Percentiles rank a stretch among this genome's conserved stretches.
Conservation (phyloP, 2,113 vertebrate species). For the Trematomus loennbergii region DNA sequence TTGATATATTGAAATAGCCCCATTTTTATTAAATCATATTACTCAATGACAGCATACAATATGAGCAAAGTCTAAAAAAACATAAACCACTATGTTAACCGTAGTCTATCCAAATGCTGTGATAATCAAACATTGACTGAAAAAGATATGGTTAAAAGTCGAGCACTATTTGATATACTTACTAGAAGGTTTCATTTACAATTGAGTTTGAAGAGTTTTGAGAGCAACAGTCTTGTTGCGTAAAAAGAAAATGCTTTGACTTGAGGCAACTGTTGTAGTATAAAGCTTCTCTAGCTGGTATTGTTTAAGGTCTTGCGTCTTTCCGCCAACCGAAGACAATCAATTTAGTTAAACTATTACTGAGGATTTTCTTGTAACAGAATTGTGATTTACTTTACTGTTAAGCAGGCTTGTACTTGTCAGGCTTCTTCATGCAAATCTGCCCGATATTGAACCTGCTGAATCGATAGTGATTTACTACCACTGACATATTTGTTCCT, state of each 20-base stretch:
- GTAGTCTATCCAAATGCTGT: neutral
- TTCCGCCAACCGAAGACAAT: slow-evolving; percentile 18
- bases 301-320: slow-evolving; percentile 16
- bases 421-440: neutral
- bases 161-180: neutral
- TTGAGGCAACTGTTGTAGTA: neutral
- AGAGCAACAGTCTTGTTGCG: too few species aligned
- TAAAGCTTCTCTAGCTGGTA: neutral
- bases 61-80: neutral
- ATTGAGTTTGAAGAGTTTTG: too few species aligned
- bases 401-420: slow-evolving; percentile 42
- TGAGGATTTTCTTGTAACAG: neutral
- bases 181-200: too few species aligned
- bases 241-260: too few species aligned
- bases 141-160: neutral
- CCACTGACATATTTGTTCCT: slow-evolving; percentile 24
- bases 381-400: slow-evolving; percentile 27
- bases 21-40: neutral
- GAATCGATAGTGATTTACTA: slow-evolving; percentile 37
- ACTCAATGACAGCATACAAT: neutral
- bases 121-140: neutral
- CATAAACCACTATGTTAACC: neutral
- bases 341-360: slow-evolving; percentile 20
- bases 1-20: too few species aligned
- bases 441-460: slow-evolving; percentile 8